Base-by-base conservation (phyloP, 2,797 vertebrate species). In the Oceanodroma leucorhoa region DNA sequence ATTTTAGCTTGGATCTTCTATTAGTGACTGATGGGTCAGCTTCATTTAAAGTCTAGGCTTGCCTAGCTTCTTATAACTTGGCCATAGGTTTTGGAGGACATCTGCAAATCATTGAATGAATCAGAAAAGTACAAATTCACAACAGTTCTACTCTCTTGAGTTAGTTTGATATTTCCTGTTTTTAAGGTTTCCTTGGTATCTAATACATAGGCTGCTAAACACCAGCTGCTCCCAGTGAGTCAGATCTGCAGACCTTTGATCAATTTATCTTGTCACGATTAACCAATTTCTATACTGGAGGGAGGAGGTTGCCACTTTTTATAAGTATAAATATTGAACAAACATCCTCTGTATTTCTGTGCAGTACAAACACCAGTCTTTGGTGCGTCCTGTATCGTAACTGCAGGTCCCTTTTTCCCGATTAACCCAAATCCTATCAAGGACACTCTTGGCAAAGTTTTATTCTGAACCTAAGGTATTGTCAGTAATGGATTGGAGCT, bases 121-220 rank as follows among this genome's bases (percentile, higher is more conserved):
- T 97, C 97, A 89, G 86, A 96, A 96, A 97, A 98, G 93, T 95
- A 97, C 98, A 97, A 97, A 97, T 97, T 97, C 97, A 95, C 95
- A 96, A 76, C 97, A 98, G 97, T 95, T 95, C 86, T 90, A 65
- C 93, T 98, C 97, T 98, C 97, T 95, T 45, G 77, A 97, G 96
- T 93, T 96, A 96, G 67, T 97, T 97, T 98, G 97, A 98, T 97
- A 97, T 98, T 98, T 98, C 98, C 98, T 98, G 98, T 98, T 98
- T 98, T 98, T 94, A 97, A 97, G 93, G 98, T 98, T 98, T 98
- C 98, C 98, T 98, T 98, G 97, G 98, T 98, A 97, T 96, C 97
- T 97, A 92, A 93, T 95, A 97, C 97, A 96, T 92, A 81, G 94
- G 65, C 96, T 97, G 83, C 93, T 97, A 96, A 98, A 98, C 94